Evolutionary conservation across 2,888 invertebrate species (phyloP).

Genomic region (Lutraria lutraria): DNA sequence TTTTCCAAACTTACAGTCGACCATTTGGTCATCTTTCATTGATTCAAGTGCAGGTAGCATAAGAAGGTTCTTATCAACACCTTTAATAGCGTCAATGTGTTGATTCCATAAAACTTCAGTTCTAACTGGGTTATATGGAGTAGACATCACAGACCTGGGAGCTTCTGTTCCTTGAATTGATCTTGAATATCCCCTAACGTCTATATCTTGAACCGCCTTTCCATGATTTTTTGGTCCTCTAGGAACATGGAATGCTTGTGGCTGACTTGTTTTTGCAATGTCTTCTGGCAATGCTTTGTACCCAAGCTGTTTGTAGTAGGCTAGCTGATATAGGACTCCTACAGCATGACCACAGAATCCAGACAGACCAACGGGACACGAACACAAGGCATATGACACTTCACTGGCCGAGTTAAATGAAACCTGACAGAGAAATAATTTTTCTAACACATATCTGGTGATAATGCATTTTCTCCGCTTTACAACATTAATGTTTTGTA

Average conservation of each 20-base stretch:
- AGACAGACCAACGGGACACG: conserved; percentile 28
- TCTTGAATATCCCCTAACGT: conserved; percentile 30
- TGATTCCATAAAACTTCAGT: not conserved
- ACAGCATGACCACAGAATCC: conserved; percentile 28
- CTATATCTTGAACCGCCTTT: conserved; percentile 32
- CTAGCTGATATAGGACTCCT: conserved; percentile 26
- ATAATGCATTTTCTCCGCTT: too few relatives aligned
- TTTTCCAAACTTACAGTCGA: not conserved
- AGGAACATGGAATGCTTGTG: conserved; percentile 29
- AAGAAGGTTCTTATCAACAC: not conserved
- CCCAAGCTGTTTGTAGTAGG: conserved; percentile 13
- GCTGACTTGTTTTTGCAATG: conserved; percentile 21
- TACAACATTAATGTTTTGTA: not conserved
- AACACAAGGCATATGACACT: conserved; percentile 8
- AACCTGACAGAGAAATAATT: conserved; percentile 5
- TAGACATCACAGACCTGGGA: not conserved
- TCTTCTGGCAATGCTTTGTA: conserved; percentile 33
- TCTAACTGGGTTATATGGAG: not conserved
- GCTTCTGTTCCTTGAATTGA: too few relatives aligned
- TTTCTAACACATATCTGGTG: too few relatives aligned
- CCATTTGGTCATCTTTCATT: not conserved
- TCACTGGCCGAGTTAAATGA: not conserved
- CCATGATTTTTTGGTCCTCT: conserved; percentile 29
- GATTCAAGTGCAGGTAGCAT: not conserved
- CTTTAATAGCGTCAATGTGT: not conserved